Evolutionary conservation across 2,113 vertebrate genomes (phyloP).

Genomic region (Chrysemys picta): DNA sequence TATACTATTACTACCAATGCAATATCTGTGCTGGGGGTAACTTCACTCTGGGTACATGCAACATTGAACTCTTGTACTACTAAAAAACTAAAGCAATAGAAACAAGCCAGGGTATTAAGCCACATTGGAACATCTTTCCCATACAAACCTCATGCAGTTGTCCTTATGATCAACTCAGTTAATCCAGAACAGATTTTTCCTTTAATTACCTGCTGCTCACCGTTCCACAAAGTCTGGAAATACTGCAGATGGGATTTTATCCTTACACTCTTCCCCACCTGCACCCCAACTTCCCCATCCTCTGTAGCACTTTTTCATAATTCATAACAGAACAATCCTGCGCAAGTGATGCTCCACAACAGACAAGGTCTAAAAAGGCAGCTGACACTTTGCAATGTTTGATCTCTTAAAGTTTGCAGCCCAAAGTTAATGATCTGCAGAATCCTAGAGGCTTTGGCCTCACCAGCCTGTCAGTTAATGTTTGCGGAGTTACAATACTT

Average conservation of each 20-base stretch:
- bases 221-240: background rate
- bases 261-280: background rate
- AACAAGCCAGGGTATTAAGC: background rate
- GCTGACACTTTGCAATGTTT: background rate
- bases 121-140: background rate
- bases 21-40: background rate
- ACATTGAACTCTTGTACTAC: background rate
- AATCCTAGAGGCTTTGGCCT: background rate
- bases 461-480: background rate
- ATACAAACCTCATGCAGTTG: background rate
- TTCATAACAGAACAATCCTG: background rate
- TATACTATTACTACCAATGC: background rate
- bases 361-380: background rate
- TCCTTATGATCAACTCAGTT: accelerated
- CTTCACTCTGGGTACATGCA: accelerated
- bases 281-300: background rate
- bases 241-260: background rate
- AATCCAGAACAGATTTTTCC: background rate
- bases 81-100: background rate
- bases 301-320: background rate
- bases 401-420: constrained; percentile 9
- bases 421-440: constrained; percentile 61
- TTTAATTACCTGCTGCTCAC: background rate
- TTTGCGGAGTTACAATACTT: background rate
- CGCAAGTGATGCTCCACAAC: background rate